phyloP scores from a whole-genome alignment of 1,140 invertebrate genomes.

The Bombus waltoni region DNA sequence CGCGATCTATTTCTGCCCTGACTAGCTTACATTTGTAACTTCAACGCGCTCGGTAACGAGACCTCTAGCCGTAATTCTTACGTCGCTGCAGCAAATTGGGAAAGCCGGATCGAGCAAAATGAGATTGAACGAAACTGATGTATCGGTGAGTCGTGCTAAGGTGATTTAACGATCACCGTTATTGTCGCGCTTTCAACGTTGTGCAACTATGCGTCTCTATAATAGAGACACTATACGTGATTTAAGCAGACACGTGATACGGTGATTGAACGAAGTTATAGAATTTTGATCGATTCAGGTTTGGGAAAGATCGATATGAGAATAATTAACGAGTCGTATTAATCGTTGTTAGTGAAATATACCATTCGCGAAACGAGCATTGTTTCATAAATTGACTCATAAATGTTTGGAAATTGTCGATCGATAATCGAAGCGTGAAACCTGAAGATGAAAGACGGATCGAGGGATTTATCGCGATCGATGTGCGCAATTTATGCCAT shows the following conservation, averaged over 20 bases:
- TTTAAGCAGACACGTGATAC: too few species aligned
- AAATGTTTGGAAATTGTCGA: background rate
- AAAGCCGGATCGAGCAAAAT: background rate
- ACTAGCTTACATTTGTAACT: conserved; percentile 29
- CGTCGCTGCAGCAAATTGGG: background rate
- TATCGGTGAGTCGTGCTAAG: background rate
- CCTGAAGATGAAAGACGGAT: too few species aligned
- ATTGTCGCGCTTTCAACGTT: background rate
- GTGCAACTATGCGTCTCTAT: background rate
- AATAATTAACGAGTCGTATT: too few species aligned
- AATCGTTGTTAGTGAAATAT: too few species aligned
- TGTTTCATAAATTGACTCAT: background rate
- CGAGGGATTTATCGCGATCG: background rate
- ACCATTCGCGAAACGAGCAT: background rate
- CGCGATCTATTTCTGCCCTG: conserved; percentile 41
- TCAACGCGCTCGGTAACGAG: conserved; percentile 16
- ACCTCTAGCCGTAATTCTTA: background rate
- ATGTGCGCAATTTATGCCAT: background rate
- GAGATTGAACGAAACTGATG: background rate
- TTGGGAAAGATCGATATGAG: too few species aligned
- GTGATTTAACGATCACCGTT: background rate
- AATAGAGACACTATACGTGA: too few species aligned
- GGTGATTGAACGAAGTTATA: too few species aligned
- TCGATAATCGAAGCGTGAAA: background rate
- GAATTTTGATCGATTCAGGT: too few species aligned